These are phyloP conservation scores for Tetranychus urticae DNA, from an alignment of 1,140 invertebrate species.

Conservation along the genomic window DNA sequence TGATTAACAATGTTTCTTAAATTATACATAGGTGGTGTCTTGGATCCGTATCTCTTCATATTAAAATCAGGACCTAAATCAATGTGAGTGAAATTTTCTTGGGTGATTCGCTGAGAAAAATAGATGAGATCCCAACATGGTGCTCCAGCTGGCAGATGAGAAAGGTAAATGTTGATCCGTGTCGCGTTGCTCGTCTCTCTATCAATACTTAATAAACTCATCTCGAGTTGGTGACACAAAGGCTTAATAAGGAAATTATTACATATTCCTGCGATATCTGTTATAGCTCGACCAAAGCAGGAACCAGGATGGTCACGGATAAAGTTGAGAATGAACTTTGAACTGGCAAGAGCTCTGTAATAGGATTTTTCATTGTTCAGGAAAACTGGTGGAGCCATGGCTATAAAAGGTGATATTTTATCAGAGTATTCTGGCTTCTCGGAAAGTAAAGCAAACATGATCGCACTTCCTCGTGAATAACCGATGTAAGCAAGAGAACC, in stretches of 20 bases:
- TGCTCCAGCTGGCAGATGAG: conserved; percentile 55
- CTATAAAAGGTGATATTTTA: background rate
- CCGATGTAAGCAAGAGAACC: background rate
- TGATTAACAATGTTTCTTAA: background rate
- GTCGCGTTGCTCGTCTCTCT: conserved; percentile 23
- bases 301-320: background rate
- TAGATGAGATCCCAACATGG: conserved; percentile 45
- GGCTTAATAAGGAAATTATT: background rate
- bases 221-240: background rate
- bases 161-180: conserved; percentile 41
- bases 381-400: background rate
- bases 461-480: background rate
- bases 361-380: background rate
- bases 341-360: background rate
- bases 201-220: background rate
- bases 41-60: background rate
- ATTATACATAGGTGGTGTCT: conserved; percentile 1
- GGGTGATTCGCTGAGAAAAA: conserved; percentile 22
- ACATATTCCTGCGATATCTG: background rate
- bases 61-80: conserved; percentile 12
- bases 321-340: background rate
- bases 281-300: conserved; percentile 16
- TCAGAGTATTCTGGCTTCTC: background rate
- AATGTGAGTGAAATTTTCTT: conserved; percentile 11
- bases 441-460: background rate